A percentile compares a stretch with the other conserved stretches of the same genome.
Conservation (phyloP, 2,888 invertebrate genomes). For the Exocentrus adspersus region DNA sequence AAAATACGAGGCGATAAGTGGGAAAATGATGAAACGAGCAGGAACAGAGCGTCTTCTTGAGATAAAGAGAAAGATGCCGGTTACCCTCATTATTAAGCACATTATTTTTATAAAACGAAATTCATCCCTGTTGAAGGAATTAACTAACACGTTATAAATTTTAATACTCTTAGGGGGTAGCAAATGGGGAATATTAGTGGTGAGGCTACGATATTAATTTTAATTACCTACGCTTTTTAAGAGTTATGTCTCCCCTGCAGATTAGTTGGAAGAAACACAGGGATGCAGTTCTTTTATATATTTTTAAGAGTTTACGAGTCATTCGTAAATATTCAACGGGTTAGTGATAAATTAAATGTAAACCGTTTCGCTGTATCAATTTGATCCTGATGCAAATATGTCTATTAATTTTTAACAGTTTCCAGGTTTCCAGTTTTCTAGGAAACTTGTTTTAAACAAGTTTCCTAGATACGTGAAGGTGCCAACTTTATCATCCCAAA, state of each 20-base stretch:
- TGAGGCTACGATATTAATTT: neutral
- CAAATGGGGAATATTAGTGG: neutral
- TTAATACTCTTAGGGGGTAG: neutral
- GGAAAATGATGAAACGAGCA: no score
- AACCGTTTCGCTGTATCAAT: no score
- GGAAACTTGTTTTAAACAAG: no score
- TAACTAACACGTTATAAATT: conserved; percentile 3
- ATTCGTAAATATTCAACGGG: no score
- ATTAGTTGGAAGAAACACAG: neutral
- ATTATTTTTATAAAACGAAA: neutral
- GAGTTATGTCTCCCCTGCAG: neutral
- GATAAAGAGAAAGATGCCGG: neutral
- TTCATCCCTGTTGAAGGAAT: conserved; percentile 3
- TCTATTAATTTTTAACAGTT: no score
- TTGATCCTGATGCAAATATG: no score
- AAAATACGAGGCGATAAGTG: no score
- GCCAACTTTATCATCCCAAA: conserved; percentile 52
- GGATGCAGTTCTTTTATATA: no score
- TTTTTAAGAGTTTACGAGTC: no score
- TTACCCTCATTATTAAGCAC: neutral
- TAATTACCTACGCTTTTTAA: neutral
- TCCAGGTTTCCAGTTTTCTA: no score
- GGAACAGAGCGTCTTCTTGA: neutral
- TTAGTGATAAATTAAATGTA: no score
- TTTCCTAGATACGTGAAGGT: no score